Evolutionary conservation across 2,113 vertebrate genomes (phyloP), one percentile per base, ranked within the genome.

Genomic region (Amblyopsis rosae): DNA sequence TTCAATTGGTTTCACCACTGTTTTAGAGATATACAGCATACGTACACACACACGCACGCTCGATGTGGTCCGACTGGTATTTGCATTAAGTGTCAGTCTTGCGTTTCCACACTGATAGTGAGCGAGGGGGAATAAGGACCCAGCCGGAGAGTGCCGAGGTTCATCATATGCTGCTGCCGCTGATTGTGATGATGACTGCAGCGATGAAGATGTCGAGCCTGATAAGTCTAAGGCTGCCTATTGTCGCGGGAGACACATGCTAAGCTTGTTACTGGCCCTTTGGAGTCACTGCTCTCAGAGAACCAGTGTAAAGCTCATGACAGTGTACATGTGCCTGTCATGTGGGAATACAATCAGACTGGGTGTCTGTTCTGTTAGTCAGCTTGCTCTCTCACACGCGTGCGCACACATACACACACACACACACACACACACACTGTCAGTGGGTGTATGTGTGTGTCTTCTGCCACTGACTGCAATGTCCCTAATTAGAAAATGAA

Each of bases 201-300:
- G 84, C 86, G 87, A 80, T 84, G 70, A 86, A 82, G 81, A 87
- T 82, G 82, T 76, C 13, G 61, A 73, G 76, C 62, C 51, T 77
- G 87, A 88, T 88, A 87, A 86, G 81, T 48, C 55, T 86, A 65
- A 92, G 89, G 78, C 80, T 85, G 58, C 51, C 81, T 86, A 89
- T 91, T 92, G 59, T 69, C 79, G 77, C 17, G 4, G 76, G 82
- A 60, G 88, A 81, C 89, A 80, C 87, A 91, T 91, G 90, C 83
- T 90, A 66, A 75, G 79, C 91, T 90, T 92, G 90, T 92, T 90
- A 92, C 91, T 83, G 83, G 81, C 83, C 26, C 86, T 85, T 88
- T 62, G 70, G 88, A 90, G 86, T 72, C 77, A 69, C 70, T 12
- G 56, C 54, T 81, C 78, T 90, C 68, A 90, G 87, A 83, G 86